Percentiles rank a stretch among this genome's conserved stretches.
Evolutionary conservation across 2,888 invertebrate species (phyloP).

Genomic region (Proisotoma minuta): DNA sequence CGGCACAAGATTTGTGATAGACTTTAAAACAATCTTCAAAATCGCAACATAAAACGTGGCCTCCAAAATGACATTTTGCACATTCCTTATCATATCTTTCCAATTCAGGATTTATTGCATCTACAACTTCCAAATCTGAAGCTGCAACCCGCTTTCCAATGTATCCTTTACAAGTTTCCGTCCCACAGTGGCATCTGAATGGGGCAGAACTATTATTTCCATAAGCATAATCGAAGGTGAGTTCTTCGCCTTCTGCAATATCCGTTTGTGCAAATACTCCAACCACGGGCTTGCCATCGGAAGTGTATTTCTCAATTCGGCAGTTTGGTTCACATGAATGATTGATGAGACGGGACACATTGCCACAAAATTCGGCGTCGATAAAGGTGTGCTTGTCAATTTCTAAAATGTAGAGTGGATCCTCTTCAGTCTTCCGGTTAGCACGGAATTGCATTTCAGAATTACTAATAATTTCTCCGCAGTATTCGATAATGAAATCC

Average conservation of each 20-base stretch:
- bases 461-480: constrained; percentile 42
- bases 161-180: constrained; percentile 31
- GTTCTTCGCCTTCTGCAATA: constrained; percentile 36
- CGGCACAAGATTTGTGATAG: constrained; percentile 37
- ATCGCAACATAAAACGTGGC: constrained; percentile 39
- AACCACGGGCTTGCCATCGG: constrained; percentile 34
- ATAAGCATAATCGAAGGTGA: constrained; percentile 42
- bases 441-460: constrained; percentile 32
- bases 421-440: constrained; percentile 35
- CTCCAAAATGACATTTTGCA: constrained; percentile 34
- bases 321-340: constrained; percentile 46
- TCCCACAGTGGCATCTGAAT: constrained; percentile 39
- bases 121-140: constrained; percentile 11
- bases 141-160: constrained; percentile 28
- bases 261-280: constrained; percentile 38
- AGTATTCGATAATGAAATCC: constrained; percentile 42
- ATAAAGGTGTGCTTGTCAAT: constrained; percentile 33
- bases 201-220: constrained; percentile 35
- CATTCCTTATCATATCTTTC: constrained; percentile 41
- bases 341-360: constrained; percentile 42
- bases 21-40: constrained; percentile 33
- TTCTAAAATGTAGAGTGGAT: constrained; percentile 42
- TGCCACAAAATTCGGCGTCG: constrained; percentile 44
- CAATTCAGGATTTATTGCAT: constrained; percentile 13
- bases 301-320: constrained; percentile 35